These are phyloP conservation scores for Pemphigus obesinymphae DNA, from an alignment of 1,140 invertebrate genomes.

Conservation along the genomic window DNA sequence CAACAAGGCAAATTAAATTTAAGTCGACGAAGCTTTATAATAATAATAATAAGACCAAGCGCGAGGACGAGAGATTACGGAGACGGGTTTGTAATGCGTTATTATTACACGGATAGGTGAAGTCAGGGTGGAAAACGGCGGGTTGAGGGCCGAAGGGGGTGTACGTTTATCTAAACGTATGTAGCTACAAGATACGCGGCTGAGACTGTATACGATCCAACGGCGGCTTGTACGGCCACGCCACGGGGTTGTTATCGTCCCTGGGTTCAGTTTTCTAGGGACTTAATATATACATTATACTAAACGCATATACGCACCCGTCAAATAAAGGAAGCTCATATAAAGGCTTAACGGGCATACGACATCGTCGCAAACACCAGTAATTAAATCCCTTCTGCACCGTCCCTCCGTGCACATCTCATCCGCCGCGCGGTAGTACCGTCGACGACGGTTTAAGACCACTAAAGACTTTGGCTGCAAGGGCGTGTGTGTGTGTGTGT, in stretches of 20 bases:
- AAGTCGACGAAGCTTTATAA: background rate
- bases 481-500: background rate
- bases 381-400: slow-evolving; percentile 35
- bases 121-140: background rate
- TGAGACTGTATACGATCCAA: background rate
- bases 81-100: slow-evolving; percentile 21
- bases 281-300: background rate
- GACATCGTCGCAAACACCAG: slow-evolving; percentile 38
- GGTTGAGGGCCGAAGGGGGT: background rate
- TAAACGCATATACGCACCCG: background rate
- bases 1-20: background rate
- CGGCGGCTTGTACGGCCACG: background rate
- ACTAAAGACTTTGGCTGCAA: slow-evolving; percentile 18
- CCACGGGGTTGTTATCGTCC: background rate
- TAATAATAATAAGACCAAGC: background rate
- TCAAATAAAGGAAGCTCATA: slow-evolving; percentile 26
- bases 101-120: background rate
- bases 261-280: background rate
- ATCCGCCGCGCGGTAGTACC: background rate
- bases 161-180: background rate
- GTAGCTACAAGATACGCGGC: slow-evolving; percentile 13
- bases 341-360: slow-evolving; percentile 35
- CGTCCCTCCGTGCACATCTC: background rate
- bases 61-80: background rate
- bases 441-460: slow-evolving; percentile 8